Base-by-base conservation (phyloP, 2,888 invertebrate species). In the Rhagium mordax region DNA sequence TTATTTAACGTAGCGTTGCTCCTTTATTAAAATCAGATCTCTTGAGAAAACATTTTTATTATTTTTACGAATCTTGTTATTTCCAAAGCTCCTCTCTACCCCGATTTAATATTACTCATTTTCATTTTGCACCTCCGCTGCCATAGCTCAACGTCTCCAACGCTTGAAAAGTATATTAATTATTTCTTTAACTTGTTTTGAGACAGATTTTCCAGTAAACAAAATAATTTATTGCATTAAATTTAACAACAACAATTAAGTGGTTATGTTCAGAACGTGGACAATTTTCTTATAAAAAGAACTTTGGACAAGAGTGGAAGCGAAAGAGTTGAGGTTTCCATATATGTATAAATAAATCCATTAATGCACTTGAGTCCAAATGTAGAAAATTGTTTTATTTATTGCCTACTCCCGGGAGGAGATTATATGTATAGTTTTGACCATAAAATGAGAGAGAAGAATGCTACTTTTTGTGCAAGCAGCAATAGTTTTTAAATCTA, bases 1-100 rank as follows among this genome's bases (percentile, higher is more conserved):
- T 24, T 47, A 67, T 67, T 67, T 67, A 57, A 51, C 65, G 20
- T 20, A 18, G 33, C 33, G 10, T 53, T 53, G 65, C 21, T 51
- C 47, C 67, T 67, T 57, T 67, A 57, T 57, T 67, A 57, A 67
- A 47, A 41, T 57, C 47, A 67, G 67, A 57, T 67, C 55, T 57
- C 67, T 29, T 27, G 67, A 67, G 55, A 15, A 67, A 67, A 67
- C 41, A 57, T 47, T 57, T 61, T 57, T 67, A 55, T 67, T 57
- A 51, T 57, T 67, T 67, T 67, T 67, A 21, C 20, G 41, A 47
- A 57, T 67, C 55, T 55, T 41, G 55, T 67, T 67, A 67, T 20
- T 21, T 24, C 7, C 24, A 8, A 33, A 16, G 47, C 53, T 20
- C n/a, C 55, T 47, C 55, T 41, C 57, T n/a, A 18, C 57, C 55